These are phyloP conservation scores for Lucilia cuprina DNA, from an alignment of 1,140 invertebrate species.

Conservation along the genomic window DNA sequence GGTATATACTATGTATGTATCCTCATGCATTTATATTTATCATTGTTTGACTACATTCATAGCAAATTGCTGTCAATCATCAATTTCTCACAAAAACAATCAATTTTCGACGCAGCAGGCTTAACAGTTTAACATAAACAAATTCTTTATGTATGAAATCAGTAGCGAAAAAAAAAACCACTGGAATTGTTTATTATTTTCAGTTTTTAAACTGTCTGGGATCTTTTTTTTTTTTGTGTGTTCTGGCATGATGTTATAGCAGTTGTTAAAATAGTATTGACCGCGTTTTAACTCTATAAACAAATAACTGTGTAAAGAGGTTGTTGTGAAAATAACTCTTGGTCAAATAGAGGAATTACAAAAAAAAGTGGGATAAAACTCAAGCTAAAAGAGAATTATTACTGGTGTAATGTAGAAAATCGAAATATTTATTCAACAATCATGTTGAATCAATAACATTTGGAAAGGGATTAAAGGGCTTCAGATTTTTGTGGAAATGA, in stretches of 20 bases:
- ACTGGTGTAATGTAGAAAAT: too few relatives aligned
- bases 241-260: neutral
- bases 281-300: too few relatives aligned
- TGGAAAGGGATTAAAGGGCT: too few relatives aligned
- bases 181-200: neutral
- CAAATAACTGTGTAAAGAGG: too few relatives aligned
- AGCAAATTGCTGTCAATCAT: conserved; percentile 27
- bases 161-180: neutral
- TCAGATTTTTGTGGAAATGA: too few relatives aligned
- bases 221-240: neutral
- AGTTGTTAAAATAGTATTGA: too few relatives aligned
- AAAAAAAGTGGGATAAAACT: too few relatives aligned
- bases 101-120: conserved; percentile 12
- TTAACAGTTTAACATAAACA: neutral
- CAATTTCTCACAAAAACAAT: conserved; percentile 18
- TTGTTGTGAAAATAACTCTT: too few relatives aligned
- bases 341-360: too few relatives aligned
- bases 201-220: neutral
- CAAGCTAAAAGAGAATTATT: too few relatives aligned
- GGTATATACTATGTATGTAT: neutral
- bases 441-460: too few relatives aligned
- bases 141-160: neutral
- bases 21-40: neutral
- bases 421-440: too few relatives aligned
- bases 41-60: neutral